Evolutionary conservation across 1,140 invertebrate genomes (phyloP), one percentile per base, ranked within the genome.

Genomic region (Drosophila simulans): DNA sequence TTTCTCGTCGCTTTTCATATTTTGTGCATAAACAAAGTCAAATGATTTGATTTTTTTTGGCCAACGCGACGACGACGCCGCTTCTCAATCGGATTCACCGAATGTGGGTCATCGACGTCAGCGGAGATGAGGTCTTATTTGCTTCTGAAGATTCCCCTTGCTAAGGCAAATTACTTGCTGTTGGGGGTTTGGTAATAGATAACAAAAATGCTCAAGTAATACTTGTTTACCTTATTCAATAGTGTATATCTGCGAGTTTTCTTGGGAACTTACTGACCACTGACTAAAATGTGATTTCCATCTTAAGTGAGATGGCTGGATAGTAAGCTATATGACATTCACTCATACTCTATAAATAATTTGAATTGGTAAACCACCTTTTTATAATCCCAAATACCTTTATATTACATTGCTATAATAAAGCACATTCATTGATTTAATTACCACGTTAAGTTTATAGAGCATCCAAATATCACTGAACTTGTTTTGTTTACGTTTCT

Each of bases 41-140:
- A 86, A 66, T 82, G 25, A 75, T 57, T 69, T 76, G 45, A 39
- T 45, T 8, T 79, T 79, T 52, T 72, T 81, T 58, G 52, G 37
- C 46, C 71, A 59, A 54, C 69, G 68, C 57, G 56, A 53, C 49
- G 71, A 11, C 51, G 53, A 5, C 40, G 52, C 12, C 39, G 49
- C 49, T 62, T 43, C 64, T 54, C 64, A 65, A 60, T 45, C 55
- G 39, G 34, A 69, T 56, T 56, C 60, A 25, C 5, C 39, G 63
- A 73, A 75, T 85, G 83, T 86, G 70, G 82, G 79, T 86, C 82
- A 86, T 79, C 82, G 79, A 88, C 83, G 70, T 77, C 74, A 54
- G 17, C 40, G 17, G 31, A 40, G 25, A 63, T 45, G 53, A 49
- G 31, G 40, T 46, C 17, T 77, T 52, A 31, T 53, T 57, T 40